A percentile compares a stretch with the other conserved stretches of the same genome.
Evolutionary conservation across 2,888 invertebrate genomes (phyloP).

Genomic region (Ophion costatus): DNA sequence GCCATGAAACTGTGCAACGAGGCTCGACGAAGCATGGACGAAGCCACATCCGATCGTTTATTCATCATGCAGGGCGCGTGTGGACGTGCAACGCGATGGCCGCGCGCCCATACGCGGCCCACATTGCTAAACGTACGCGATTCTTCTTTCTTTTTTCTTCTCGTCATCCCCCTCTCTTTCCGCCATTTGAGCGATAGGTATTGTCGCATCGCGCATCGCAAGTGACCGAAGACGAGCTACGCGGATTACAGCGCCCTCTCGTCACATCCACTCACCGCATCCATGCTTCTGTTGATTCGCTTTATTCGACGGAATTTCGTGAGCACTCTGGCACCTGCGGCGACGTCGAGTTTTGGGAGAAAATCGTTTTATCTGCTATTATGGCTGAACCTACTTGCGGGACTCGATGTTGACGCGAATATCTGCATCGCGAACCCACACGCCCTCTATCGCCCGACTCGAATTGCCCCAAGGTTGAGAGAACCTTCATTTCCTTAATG

Average conservation of each 20-base stretch:
- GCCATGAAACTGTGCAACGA: conserved; percentile 56
- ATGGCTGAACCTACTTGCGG: too few relatives aligned
- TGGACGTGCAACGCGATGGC: conserved; percentile 59
- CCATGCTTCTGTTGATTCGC: not conserved
- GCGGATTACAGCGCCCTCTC: not conserved
- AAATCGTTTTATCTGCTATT: too few relatives aligned
- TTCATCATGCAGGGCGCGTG: conserved; percentile 62
- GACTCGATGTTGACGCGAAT: too few relatives aligned
- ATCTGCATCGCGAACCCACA: not conserved
- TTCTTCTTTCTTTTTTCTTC: conserved; percentile 44
- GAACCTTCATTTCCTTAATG: not conserved
- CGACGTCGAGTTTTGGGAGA: too few relatives aligned
- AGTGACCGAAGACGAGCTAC: conserved; percentile 33
- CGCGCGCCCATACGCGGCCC: conserved; percentile 55
- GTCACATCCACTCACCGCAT: not conserved
- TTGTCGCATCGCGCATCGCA: conserved; percentile 55
- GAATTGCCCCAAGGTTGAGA: not conserved
- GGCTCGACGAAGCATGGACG: conserved; percentile 31
- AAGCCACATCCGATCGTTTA: conserved; percentile 39
- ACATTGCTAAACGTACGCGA: conserved; percentile 59
- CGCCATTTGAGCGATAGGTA: conserved; percentile 20
- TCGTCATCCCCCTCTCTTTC: not conserved
- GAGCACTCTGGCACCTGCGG: too few relatives aligned
- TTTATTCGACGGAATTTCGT: not conserved
- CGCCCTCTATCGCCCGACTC: not conserved